Percentiles rank a stretch among this genome's conserved stretches.
These are phyloP conservation scores for Moxostoma hubbsi DNA, from an alignment of 2,797 vertebrate species.

Conservation along the genomic window DNA sequence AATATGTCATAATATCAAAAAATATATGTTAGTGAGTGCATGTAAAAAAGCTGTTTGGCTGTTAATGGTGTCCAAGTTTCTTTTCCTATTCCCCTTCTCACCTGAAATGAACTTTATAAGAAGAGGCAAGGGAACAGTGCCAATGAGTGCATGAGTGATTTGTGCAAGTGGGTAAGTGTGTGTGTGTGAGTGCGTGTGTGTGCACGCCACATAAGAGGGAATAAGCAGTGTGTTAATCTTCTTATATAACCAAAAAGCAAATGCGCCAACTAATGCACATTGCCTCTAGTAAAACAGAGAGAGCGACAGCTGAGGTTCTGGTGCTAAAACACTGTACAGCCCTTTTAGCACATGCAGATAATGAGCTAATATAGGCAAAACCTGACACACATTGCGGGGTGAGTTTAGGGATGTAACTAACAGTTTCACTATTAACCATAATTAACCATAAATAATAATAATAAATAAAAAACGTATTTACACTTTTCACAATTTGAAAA, in stretches of 20 bases:
- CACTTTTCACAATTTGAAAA: too few species aligned
- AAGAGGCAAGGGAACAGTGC: slow-evolving; percentile 6
- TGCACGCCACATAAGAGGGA: neutral
- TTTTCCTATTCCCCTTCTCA: neutral
- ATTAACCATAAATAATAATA: too few species aligned
- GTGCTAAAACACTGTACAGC: slow-evolving; percentile 22
- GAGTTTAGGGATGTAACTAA: neutral
- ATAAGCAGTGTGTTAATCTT: slow-evolving; percentile 24
- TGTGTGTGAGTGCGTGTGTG: neutral
- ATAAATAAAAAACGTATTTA: too few species aligned
- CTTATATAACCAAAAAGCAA: slow-evolving; percentile 35
- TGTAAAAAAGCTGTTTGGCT: neutral
- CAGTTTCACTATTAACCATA: too few species aligned
- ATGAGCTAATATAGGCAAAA: neutral
- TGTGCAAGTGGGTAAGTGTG: neutral
- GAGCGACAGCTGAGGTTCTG: slow-evolving; percentile 16
- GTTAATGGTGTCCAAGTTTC: neutral
- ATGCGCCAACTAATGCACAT: neutral
- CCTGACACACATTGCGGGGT: neutral
- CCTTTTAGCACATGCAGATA: slow-evolving; percentile 1
- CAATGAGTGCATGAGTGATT: slow-evolving; percentile 8
- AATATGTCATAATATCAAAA: too few species aligned
- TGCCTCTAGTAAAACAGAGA: slow-evolving; percentile 12
- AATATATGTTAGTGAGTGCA: neutral
- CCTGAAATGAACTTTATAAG: slow-evolving; percentile 13